Conservation (phyloP, 37 sponge, comb jelly and placozoan genomes). For the Ephydatia muelleri region DNA sequence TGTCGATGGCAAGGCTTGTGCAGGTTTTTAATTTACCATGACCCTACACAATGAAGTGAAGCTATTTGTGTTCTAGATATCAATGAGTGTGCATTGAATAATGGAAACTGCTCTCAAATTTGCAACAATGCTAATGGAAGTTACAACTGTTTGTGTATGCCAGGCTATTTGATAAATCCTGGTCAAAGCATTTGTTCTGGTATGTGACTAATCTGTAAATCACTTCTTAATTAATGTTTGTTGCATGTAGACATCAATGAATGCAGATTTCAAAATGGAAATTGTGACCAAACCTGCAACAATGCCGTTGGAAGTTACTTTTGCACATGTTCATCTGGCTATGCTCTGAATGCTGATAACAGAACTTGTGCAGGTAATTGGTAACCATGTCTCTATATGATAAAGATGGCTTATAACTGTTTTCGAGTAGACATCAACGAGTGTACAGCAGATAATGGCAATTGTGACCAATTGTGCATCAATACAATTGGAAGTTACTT, state of each 20-base stretch:
- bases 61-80: constrained; percentile 11
- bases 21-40: not conserved
- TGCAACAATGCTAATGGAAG: constrained; percentile 38
- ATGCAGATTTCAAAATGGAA: not conserved
- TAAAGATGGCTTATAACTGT: not conserved
- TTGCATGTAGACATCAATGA: constrained; percentile 18
- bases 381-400: no score
- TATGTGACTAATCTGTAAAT: not conserved
- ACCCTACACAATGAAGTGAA: not conserved
- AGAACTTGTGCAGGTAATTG: constrained; percentile 7
- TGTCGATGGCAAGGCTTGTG: not conserved
- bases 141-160: constrained; percentile 12
- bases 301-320: constrained; percentile 14
- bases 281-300: constrained; percentile 11
- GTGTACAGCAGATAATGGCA: not conserved
- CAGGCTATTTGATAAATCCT: constrained; percentile 8
- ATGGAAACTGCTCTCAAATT: constrained; percentile 38
- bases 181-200: not conserved
- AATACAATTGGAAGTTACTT: constrained; percentile 13
- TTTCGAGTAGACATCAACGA: constrained; percentile 13
- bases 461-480: constrained; percentile 6
- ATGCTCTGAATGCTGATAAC: not conserved
- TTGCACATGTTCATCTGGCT: constrained; percentile 21
- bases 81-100: constrained; percentile 23
- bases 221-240: no score